Evolutionary conservation across 2,888 invertebrate species (phyloP).

Genomic region (Cabera pusaria): DNA sequence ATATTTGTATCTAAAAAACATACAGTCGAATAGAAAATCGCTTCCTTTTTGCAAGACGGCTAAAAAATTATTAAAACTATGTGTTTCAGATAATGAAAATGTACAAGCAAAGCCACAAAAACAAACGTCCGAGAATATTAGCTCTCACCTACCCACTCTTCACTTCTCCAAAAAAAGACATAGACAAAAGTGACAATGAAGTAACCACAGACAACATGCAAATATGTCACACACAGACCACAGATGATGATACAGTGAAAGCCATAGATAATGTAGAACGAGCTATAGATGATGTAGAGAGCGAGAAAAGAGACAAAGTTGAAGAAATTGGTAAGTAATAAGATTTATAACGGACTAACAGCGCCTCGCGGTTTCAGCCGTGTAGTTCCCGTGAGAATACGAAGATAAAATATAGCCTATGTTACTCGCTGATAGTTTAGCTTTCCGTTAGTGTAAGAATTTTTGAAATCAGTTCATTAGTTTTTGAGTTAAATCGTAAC

Average conservation of each 20-base stretch:
- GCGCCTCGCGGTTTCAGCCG: too few relatives aligned
- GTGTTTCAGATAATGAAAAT: constrained; percentile 61
- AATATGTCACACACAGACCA: constrained; percentile 4
- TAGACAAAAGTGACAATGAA: constrained; percentile 14
- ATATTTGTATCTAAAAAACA: too few relatives aligned
- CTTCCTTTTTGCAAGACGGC: too few relatives aligned
- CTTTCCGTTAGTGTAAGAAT: too few relatives aligned
- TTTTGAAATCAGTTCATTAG: too few relatives aligned
- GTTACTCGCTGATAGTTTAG: too few relatives aligned
- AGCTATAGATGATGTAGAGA: background rate
- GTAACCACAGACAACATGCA: constrained; percentile 11
- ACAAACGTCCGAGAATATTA: constrained; percentile 86
- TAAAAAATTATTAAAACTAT: background rate
- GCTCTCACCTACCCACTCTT: constrained; percentile 93
- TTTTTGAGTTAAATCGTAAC: too few relatives aligned
- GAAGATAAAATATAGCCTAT: too few relatives aligned
- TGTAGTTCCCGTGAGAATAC: too few relatives aligned
- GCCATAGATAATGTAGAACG: constrained; percentile 6
- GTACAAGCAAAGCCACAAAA: constrained; percentile 53
- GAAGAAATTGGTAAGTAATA: constrained; percentile 18
- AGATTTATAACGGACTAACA: too few relatives aligned
- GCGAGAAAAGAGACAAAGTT: constrained; percentile 1
- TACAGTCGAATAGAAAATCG: too few relatives aligned
- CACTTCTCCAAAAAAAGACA: constrained; percentile 33
- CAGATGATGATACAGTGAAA: constrained; percentile 2